Base-by-base conservation (phyloP, 2,797 vertebrate species). In the Gadopsis marmoratus region DNA sequence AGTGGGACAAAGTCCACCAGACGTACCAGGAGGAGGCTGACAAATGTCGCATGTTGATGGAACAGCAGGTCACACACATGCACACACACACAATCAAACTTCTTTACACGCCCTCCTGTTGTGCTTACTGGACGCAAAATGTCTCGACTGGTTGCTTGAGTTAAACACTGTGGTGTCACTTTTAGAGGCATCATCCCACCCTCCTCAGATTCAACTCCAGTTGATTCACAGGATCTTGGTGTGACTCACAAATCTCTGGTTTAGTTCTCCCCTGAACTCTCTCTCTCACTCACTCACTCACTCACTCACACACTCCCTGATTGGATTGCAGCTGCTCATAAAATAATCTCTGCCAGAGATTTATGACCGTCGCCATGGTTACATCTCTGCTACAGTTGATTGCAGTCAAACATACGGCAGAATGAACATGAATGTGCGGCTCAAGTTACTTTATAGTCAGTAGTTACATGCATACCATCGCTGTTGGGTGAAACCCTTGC, bases 21-120 rank as follows among this genome's bases (percentile, higher is more conserved):
- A 95, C 95, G 62, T 98, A 98, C 83, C 96, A 98, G 58, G 96
- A 97, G 70, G 97, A 99, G 92, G 97, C 97, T 0, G 96, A 98
- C 73, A 97, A 95, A 72, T 97, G 94, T 55, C 96, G 97, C 74
- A 79, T 86, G 0, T 92, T 97, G 3, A 94, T 97, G 92, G 96
- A 98, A 50, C 95, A 97, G 74, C 97, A 98, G 97, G 98, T 98
- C 55, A 93, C 78, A 19, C 21, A 17, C 31, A 31, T 16, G 33
- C 39, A 13, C 65, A 51, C 70, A 55, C 33, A 33, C 26, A 47
- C 5, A 45, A 13, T 61, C 14, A 69, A 13, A 35, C 35, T 26
- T 33, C 2, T 19, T 26, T 8, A 23, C 19, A 19, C 26, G 58
- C 21, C 17, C 39, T 54, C 3, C 14, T 35, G 21, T n/a, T 54